Evolutionary conservation across 2,113 vertebrate species (phyloP).

Genomic region (Barnardius zonarius): DNA sequence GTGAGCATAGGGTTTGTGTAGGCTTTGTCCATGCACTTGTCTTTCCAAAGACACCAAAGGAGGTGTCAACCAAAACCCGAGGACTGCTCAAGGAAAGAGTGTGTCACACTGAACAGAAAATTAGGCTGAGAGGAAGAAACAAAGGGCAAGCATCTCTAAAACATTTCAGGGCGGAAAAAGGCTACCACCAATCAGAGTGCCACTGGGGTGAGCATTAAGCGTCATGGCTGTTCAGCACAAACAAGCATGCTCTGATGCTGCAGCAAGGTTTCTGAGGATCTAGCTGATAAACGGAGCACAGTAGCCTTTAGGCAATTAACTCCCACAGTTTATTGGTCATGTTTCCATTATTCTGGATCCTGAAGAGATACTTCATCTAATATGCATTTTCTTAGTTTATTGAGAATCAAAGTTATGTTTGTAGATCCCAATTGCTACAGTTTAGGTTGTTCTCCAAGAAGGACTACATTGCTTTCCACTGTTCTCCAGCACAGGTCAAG

Average conservation of each 20-base stretch:
- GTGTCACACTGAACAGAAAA: slow-evolving; percentile 32
- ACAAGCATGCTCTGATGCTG: background rate
- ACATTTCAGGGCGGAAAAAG: slow-evolving; percentile 24
- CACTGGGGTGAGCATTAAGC: slow-evolving; percentile 4
- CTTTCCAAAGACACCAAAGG: background rate
- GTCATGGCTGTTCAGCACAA: slow-evolving; percentile 21
- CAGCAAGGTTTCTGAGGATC: slow-evolving; percentile 10
- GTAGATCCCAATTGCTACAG: background rate
- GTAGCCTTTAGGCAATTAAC: slow-evolving; percentile 45
- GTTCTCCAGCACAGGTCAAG: background rate
- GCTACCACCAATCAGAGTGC: slow-evolving; percentile 18
- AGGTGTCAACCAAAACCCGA: slow-evolving; percentile 14
- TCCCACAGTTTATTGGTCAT: background rate
- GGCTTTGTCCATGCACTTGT: background rate
- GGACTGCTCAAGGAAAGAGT: background rate
- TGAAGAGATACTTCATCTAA: background rate
- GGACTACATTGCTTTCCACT: background rate
- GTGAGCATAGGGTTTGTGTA: background rate
- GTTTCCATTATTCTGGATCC: background rate
- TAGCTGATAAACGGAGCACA: background rate
- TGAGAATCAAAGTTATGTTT: background rate
- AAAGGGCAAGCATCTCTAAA: slow-evolving; percentile 15
- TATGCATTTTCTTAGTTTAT: background rate
- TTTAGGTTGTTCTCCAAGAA: background rate
- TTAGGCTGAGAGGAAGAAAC: slow-evolving; percentile 8